Evolutionary conservation across 1,140 invertebrate genomes (phyloP).

Genomic region (Galendromus occidentalis): DNA sequence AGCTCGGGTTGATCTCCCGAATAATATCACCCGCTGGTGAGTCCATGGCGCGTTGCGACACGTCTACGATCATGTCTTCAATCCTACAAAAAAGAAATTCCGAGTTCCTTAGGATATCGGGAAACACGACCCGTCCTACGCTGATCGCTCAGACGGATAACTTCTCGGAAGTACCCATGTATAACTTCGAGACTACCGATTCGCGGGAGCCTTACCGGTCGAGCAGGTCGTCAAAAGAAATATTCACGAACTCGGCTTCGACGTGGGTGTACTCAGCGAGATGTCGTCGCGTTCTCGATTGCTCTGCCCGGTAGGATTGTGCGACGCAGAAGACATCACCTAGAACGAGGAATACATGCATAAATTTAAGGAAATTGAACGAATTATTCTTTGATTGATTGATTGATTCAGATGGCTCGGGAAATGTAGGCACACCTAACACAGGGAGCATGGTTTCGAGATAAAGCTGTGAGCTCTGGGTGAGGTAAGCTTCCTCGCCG

Average conservation of each 20-base stretch:
- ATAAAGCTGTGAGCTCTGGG: conserved; percentile 97
- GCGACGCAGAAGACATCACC: conserved; percentile 90
- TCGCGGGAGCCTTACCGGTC: conserved; percentile 33
- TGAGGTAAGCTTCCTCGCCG: conserved; percentile 72
- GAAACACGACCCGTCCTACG: too few relatives aligned
- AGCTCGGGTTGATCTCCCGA: conserved; percentile 74
- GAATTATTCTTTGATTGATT: not conserved
- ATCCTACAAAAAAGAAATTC: conserved; percentile 31
- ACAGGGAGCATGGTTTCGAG: conserved; percentile 85
- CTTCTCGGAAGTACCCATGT: too few relatives aligned
- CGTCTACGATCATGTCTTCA: conserved; percentile 88
- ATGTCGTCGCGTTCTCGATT: conserved; percentile 86
- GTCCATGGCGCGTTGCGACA: conserved; percentile 70
- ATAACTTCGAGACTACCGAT: too few relatives aligned
- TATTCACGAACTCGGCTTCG: conserved; percentile 90
- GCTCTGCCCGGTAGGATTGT: conserved; percentile 91
- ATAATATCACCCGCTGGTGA: conserved; percentile 57
- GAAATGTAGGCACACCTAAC: conserved; percentile 35
- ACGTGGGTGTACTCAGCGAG: conserved; percentile 86
- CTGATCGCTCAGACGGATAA: too few relatives aligned
- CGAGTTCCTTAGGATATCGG: too few relatives aligned
- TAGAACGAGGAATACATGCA: not conserved
- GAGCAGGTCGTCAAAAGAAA: conserved; percentile 76
- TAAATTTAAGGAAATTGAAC: not conserved
- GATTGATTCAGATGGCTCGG: not conserved